Evolutionary conservation across 2,113 vertebrate species (phyloP).

Genomic region (Rhinogobius similis): DNA sequence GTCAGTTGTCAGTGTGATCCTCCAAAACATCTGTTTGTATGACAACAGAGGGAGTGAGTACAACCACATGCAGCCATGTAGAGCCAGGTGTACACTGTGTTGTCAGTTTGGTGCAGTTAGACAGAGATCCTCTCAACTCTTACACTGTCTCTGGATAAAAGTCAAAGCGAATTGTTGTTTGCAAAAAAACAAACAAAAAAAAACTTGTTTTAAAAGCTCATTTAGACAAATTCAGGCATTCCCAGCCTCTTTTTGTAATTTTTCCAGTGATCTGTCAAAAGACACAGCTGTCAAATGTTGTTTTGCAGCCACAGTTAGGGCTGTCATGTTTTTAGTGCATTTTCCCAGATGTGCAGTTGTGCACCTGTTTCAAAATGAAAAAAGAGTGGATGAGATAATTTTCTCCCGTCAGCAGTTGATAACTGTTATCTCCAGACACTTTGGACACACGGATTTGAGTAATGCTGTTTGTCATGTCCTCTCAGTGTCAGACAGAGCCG

Average conservation of each 20-base stretch:
- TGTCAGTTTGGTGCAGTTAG: background rate
- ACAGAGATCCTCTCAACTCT: background rate
- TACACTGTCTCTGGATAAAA: background rate
- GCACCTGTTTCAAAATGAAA: slow-evolving; percentile 8
- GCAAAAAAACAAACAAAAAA: too few relatives aligned
- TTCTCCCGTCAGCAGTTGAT: slow-evolving; percentile 4
- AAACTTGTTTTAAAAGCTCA: too few relatives aligned
- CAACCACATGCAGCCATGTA: background rate
- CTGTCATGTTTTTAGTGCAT: background rate
- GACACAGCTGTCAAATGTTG: slow-evolving; percentile 4
- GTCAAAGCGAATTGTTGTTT: too few relatives aligned
- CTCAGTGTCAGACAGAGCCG: slow-evolving; percentile 34
- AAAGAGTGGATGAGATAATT: background rate
- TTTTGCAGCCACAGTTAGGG: background rate
- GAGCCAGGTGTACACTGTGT: background rate
- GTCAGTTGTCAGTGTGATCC: background rate
- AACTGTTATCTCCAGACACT: slow-evolving; percentile 8
- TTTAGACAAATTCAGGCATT: background rate
- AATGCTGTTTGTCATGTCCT: slow-evolving; percentile 15
- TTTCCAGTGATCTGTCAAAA: background rate
- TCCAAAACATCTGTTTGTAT: background rate
- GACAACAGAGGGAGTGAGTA: background rate
- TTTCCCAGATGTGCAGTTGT: background rate
- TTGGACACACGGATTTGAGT: slow-evolving; percentile 8
- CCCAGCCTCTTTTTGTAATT: background rate